Conservation (phyloP, 2,113 vertebrate genomes). For the Siniperca knerii region DNA sequence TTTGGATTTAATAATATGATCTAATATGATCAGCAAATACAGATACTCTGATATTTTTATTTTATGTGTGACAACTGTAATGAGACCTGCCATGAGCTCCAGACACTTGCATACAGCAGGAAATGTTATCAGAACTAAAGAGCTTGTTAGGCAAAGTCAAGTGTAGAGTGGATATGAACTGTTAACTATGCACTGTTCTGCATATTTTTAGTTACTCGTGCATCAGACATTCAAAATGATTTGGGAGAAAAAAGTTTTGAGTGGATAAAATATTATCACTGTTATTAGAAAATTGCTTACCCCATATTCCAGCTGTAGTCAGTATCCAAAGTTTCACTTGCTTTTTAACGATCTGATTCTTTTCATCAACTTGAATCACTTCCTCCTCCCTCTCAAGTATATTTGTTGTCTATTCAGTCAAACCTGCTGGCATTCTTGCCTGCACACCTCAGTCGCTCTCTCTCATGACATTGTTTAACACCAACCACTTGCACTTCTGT, state of each 20-base stretch:
- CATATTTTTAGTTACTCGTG: background rate
- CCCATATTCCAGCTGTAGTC: constrained; percentile 48
- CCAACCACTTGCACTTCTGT: constrained; percentile 60
- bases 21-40: background rate
- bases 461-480: constrained; percentile 30
- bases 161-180: background rate
- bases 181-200: background rate
- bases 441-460: constrained; percentile 15
- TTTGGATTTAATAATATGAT: background rate
- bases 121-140: background rate
- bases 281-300: constrained; percentile 34
- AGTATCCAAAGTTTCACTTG: background rate
- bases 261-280: background rate
- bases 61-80: background rate
- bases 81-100: background rate
- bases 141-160: background rate
- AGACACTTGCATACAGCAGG: background rate
- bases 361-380: background rate
- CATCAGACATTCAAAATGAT: background rate
- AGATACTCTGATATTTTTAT: background rate
- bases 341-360: background rate
- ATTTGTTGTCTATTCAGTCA: background rate
- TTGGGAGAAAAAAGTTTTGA: background rate
- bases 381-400: background rate
- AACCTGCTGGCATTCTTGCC: constrained; percentile 7